Percentiles rank a stretch among this genome's conserved stretches.
These are phyloP conservation scores for Chiridota heheva DNA, from an alignment of 35 echinoderm and acorn worm species.

Conservation along the genomic window DNA sequence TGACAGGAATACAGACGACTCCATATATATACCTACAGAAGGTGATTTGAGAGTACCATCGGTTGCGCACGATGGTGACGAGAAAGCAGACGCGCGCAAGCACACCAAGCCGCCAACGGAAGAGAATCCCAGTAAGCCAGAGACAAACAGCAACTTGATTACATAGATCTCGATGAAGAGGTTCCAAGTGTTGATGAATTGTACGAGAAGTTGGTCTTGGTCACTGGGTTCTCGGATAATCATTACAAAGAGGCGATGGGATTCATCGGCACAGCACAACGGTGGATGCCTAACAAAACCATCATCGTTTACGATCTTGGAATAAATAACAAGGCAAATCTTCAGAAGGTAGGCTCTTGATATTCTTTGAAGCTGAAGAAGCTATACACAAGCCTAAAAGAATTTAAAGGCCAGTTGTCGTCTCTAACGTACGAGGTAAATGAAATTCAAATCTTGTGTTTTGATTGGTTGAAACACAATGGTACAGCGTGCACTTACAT, in stretches of 20 bases:
- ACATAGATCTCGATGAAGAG: conserved; percentile 48
- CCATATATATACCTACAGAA: no score
- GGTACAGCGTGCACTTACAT: no score
- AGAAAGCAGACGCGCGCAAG: no score
- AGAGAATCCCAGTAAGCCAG: no score
- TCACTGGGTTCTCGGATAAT: conserved; percentile 68
- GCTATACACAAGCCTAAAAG: neutral
- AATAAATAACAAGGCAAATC: neutral
- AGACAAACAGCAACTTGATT: neutral
- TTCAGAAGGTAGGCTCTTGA: neutral
- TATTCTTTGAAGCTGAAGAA: neutral
- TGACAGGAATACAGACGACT: no score
- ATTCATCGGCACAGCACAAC: conserved; percentile 57
- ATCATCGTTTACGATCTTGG: conserved; percentile 74
- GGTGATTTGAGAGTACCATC: no score
- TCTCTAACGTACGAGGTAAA: neutral
- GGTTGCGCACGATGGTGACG: no score
- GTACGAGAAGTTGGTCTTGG: conserved; percentile 43
- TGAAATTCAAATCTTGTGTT: neutral
- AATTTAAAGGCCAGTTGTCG: neutral
- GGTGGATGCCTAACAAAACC: conserved; percentile 43
- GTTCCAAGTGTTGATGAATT: conserved; percentile 35
- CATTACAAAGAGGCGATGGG: conserved; percentile 52
- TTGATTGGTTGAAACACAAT: no score
- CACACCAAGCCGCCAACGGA: no score